Conservation (phyloP, 1,140 invertebrate species). For the Stegodyphus mimosarum region DNA sequence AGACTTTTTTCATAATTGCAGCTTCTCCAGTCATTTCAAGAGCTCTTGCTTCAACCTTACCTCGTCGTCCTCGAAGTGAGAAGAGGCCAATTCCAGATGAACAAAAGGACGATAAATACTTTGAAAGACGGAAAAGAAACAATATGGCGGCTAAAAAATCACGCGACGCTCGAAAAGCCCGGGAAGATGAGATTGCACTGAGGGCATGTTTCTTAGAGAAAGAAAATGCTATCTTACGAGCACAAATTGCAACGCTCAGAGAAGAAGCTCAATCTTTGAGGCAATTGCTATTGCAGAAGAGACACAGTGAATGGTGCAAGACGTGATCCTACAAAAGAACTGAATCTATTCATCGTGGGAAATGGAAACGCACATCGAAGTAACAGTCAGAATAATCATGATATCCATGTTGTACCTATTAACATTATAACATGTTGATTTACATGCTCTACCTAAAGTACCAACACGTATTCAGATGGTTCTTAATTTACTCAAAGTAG, state of each 20-base stretch:
- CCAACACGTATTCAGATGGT: background rate
- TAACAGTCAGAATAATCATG: no score
- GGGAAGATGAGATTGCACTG: conserved; percentile 93
- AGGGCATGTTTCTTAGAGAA: conserved; percentile 87
- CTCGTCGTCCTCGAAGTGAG: conserved; percentile 78
- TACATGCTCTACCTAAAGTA: background rate
- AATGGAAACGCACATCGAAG: no score
- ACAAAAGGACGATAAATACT: conserved; percentile 83
- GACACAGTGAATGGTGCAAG: conserved; percentile 38
- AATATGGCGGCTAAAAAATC: conserved; percentile 95
- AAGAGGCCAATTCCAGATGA: conserved; percentile 77
- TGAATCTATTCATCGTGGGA: no score
- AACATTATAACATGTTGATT: no score
- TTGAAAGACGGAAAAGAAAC: conserved; percentile 88
- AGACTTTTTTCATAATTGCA: conserved; percentile 65
- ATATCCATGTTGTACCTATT: no score
- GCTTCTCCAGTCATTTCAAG: conserved; percentile 66
- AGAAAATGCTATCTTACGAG: conserved; percentile 81
- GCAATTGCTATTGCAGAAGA: conserved; percentile 71
- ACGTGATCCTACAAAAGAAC: background rate
- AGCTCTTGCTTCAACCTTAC: conserved; percentile 66
- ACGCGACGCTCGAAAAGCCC: conserved; percentile 85
- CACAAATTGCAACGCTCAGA: conserved; percentile 81
- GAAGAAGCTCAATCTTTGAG: conserved; percentile 81
- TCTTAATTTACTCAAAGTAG: no score